Evolutionary conservation across 2,113 vertebrate genomes (phyloP).

Genomic region (Craseonycteris thonglongyai): DNA sequence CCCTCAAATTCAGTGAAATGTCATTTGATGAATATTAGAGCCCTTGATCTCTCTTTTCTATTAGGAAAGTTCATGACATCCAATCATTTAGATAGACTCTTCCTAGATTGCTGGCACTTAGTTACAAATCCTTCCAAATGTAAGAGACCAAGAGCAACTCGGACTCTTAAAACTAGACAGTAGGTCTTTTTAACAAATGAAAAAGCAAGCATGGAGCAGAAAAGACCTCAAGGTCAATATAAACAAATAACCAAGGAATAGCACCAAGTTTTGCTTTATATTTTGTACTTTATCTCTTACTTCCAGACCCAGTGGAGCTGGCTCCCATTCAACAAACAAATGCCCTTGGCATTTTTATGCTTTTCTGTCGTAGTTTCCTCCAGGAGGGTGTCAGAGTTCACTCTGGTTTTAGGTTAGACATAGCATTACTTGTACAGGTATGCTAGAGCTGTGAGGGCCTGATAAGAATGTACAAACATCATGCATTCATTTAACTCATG

Average conservation of each 20-base stretch:
- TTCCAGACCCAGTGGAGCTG: not conserved
- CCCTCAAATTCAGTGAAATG: not conserved
- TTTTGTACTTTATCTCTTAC: not conserved
- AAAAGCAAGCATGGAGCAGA: not conserved
- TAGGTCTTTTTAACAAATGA: not conserved
- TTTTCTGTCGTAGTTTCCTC: not conserved
- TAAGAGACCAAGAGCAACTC: not conserved
- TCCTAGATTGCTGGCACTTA: not conserved
- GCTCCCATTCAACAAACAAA: not conserved
- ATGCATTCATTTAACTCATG: not conserved
- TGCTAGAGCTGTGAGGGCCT: not conserved
- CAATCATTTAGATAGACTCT: not conserved
- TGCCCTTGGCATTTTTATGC: slow-evolving; percentile 7
- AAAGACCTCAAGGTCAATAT: not conserved
- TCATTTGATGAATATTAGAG: not conserved
- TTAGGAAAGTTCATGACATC: not conserved
- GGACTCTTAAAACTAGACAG: not conserved
- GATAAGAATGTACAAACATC: not conserved
- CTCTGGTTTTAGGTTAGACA: not conserved
- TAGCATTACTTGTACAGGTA: not conserved
- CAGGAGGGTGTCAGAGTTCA: not conserved
- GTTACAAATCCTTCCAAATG: not conserved
- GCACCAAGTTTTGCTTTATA: not conserved
- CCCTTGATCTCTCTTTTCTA: not conserved
- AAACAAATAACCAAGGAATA: not conserved